Evolutionary conservation across 1,140 invertebrate species (phyloP), one percentile per base, ranked within the genome.

Genomic region (Thereuonema tuberculata): DNA sequence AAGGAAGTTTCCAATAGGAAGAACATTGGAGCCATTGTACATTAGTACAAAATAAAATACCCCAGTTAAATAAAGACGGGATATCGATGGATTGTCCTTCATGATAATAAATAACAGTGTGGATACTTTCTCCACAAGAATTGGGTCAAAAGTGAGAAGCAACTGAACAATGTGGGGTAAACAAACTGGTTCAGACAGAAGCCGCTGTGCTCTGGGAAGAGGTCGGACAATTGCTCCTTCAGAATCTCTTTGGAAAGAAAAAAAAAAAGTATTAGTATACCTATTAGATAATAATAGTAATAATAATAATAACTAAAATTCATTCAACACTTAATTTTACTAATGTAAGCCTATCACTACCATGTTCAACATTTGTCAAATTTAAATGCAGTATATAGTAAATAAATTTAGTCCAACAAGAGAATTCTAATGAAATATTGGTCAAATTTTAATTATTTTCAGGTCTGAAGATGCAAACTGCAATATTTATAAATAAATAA

Each of bases 21-120:
- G 74, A 26, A 99, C 84, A 71, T 99, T 99, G 2, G 93, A 98
- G 9, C 97, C 97, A 12, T 92, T 99, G 72, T 99, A 99, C 89
- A 99, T 94, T 47, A 99, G 81, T 75, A 99, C 97, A 72, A 99
- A 99, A 75, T 90, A 99, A 74, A 99, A 99, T 12, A 96, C 84
- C 5, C 97, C 97, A 0, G 92, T 94, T 53, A 93, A 78, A 72
- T 98, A 98, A 17, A 99, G 78, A 68, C 93, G 90, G 0, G 93
- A 87, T 66, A 98, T 83, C 66, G 87, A 84, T 0, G 93, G 91
- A 78, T 99, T 99, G 73, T 99, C 95, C 69, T 86, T 82, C 84
- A 98, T 90, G 48, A 97, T 82, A 71, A 90, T 82, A 69, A 84
- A 87, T 17, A 93, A 72, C 2, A 90, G 83, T 24, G 84, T 84